Percentiles rank a stretch among this genome's conserved stretches.
phyloP scores from a whole-genome alignment of 2,113 vertebrate genomes.

The Colossoma macropomum region DNA sequence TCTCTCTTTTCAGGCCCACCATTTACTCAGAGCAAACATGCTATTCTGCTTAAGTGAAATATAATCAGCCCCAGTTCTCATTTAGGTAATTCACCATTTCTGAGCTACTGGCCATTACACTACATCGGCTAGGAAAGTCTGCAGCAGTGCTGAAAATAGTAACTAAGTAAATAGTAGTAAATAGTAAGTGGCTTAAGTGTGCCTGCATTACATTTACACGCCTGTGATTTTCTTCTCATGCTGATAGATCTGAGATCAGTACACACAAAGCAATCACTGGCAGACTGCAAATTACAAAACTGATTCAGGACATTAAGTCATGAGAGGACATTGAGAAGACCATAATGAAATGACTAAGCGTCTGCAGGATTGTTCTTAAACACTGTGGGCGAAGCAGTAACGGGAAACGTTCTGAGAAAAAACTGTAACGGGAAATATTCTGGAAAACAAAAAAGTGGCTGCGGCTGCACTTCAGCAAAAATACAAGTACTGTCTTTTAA shows the following conservation, averaged over 20 bases:
- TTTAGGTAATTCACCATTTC: not conserved
- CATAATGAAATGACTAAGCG: slow-evolving; percentile 3
- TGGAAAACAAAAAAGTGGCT: not conserved
- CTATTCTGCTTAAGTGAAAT: slow-evolving; percentile 15
- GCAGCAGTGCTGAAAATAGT: not conserved
- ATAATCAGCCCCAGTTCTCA: slow-evolving; percentile 1
- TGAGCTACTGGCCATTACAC: not conserved
- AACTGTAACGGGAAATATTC: not conserved
- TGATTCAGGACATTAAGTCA: not conserved
- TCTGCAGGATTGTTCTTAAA: slow-evolving; percentile 21
- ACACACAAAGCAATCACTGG: not conserved
- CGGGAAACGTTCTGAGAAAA: not conserved
- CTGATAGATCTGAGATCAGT: slow-evolving; percentile 10
- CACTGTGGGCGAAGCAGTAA: not conserved
- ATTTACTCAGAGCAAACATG: slow-evolving; percentile 10
- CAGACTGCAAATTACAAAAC: slow-evolving; percentile 10
- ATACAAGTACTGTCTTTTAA: not conserved
- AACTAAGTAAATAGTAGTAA: not conserved
- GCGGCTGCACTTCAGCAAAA: not conserved
- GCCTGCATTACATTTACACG: not conserved
- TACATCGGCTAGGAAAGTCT: not conserved
- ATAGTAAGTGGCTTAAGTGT: not conserved
- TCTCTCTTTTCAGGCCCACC: slow-evolving; percentile 1
- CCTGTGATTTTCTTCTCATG: slow-evolving; percentile 13
- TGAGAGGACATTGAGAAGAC: not conserved